Conservation (phyloP, 2,113 vertebrate species). For the Lates calcarifer region DNA sequence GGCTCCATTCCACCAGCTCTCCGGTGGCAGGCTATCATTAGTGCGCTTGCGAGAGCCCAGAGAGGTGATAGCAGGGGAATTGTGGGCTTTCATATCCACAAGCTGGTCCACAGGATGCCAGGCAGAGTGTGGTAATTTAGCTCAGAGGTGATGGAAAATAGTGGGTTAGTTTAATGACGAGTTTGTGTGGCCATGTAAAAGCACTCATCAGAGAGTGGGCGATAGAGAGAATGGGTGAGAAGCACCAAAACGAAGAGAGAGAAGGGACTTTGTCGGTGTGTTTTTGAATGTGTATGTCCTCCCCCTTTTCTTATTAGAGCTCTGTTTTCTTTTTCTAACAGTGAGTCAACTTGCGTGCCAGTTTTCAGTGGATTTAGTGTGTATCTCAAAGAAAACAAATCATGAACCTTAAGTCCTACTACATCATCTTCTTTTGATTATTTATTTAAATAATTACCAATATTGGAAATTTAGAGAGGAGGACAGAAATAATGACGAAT, state of each 20-base stretch:
- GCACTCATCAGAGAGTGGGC: slow-evolving; percentile 75
- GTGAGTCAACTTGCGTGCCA: neutral
- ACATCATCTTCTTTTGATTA: neutral
- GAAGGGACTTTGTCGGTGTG: slow-evolving; percentile 16
- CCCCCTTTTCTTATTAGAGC: slow-evolving; percentile 17
- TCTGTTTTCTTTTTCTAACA: slow-evolving; percentile 29
- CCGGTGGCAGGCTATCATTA: slow-evolving; percentile 85
- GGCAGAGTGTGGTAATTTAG: slow-evolving; percentile 80
- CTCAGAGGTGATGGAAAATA: slow-evolving; percentile 81
- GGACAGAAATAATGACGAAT: neutral
- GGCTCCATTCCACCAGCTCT: slow-evolving; percentile 76
- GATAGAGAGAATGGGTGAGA: slow-evolving; percentile 66
- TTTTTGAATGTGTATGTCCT: slow-evolving; percentile 5
- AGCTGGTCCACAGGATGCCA: slow-evolving; percentile 76
- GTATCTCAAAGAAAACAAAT: neutral
- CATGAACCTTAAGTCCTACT: neutral
- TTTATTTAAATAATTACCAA: neutral
- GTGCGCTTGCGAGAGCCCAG: slow-evolving; percentile 72
- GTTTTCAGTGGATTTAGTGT: neutral
- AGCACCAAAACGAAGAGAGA: slow-evolving; percentile 53
- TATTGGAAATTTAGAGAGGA: neutral
- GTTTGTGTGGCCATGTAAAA: slow-evolving; percentile 82
- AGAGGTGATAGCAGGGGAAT: slow-evolving; percentile 83
- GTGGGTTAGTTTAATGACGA: slow-evolving; percentile 81
- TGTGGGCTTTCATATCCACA: slow-evolving; percentile 83